phyloP scores from a whole-genome alignment of 2,888 invertebrate genomes.

The Griposia aprilina region DNA sequence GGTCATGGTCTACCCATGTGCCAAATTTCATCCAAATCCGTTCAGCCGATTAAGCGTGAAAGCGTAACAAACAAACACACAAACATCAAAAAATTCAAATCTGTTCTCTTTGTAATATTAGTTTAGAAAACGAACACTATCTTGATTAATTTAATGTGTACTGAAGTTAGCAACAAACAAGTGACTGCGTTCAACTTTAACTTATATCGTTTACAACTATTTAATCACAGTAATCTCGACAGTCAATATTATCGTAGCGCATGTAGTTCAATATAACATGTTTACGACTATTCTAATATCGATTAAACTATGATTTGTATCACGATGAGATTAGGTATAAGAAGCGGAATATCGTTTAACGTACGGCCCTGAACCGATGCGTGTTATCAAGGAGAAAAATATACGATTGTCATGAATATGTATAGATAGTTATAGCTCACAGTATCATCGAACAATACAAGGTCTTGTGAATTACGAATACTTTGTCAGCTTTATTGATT shows the following conservation, averaged over 20 bases:
- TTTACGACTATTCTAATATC: constrained; percentile 22
- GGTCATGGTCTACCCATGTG: too few relatives aligned
- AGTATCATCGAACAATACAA: constrained; percentile 60
- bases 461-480: constrained; percentile 62
- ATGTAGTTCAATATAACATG: constrained; percentile 12
- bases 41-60: too few relatives aligned
- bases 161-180: constrained; percentile 28
- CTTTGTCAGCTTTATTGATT: constrained; percentile 59
- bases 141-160: constrained; percentile 32
- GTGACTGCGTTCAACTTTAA: constrained; percentile 43
- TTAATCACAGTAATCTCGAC: constrained; percentile 3
- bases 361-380: constrained; percentile 73
- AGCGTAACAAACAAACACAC: too few relatives aligned
- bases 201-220: constrained; percentile 18
- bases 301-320: constrained; percentile 60
- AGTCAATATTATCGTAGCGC: constrained; percentile 15
- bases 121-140: constrained; percentile 33
- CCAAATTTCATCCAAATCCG: too few relatives aligned
- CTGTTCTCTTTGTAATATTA: too few relatives aligned
- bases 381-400: constrained; percentile 72
- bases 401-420: constrained; percentile 67
- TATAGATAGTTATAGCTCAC: constrained; percentile 55
- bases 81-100: too few relatives aligned
- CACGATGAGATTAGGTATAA: constrained; percentile 52
- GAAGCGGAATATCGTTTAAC: constrained; percentile 63